These are phyloP conservation scores for Burhinus bistriatus DNA, from an alignment of 2,113 vertebrate genomes.

Conservation along the genomic window DNA sequence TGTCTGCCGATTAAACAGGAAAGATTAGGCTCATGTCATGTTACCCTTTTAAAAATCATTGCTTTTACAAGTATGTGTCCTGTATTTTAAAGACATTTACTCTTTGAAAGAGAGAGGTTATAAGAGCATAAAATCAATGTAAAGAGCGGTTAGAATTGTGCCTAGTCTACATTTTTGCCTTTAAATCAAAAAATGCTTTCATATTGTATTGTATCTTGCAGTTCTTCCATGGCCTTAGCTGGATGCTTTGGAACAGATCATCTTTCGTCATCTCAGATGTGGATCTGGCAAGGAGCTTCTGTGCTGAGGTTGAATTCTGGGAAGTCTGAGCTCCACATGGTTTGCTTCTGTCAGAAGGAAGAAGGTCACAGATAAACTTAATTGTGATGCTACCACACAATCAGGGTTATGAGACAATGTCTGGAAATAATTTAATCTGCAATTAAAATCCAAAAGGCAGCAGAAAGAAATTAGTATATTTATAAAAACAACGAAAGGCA, in stretches of 20 bases:
- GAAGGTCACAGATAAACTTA: slow-evolving; percentile 4
- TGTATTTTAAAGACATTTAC: neutral
- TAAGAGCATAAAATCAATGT: neutral
- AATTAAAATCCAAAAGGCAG: neutral
- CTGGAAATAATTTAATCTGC: neutral
- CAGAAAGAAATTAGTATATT: neutral
- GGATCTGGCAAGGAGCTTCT: slow-evolving; percentile 19
- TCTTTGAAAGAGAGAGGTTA: neutral
- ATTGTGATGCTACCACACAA: neutral
- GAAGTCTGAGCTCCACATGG: neutral
- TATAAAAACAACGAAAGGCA: neutral
- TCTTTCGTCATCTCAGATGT: neutral
- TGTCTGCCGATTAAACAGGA: neutral
- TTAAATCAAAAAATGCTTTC: neutral
- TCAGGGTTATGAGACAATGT: neutral
- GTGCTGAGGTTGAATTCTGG: neutral
- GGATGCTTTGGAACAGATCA: neutral
- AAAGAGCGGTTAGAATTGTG: neutral
- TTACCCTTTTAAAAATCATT: neutral
- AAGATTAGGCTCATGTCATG: neutral
- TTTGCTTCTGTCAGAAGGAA: slow-evolving; percentile 11
- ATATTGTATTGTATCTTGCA: neutral
- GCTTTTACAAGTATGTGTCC: neutral
- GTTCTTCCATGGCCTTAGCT: neutral
- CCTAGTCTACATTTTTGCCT: neutral